Base-by-base conservation (phyloP, 2,888 invertebrate species). In the Andrena bucephala region DNA sequence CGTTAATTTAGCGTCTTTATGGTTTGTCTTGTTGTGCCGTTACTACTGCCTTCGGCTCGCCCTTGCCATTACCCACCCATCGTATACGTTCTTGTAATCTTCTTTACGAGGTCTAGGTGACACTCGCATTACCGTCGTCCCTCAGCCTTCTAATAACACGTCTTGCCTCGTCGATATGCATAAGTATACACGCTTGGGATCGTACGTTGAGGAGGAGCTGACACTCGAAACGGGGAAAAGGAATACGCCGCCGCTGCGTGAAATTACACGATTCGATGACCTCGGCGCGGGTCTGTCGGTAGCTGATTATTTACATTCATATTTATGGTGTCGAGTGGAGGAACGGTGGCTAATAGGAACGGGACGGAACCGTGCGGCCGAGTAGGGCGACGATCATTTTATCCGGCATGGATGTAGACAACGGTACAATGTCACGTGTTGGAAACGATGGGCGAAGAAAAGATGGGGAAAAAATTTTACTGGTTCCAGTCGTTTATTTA, bases 391-490 rank as follows among this genome's bases (percentile, higher is more conserved):
- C 67, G 50, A 60, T 33, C 42, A 42, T 6, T 60, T 31, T 31
- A 31, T 68, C 59, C 50, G 66, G 33, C 13, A 2, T 16, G 24
- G 36, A 59, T 16, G 0, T 2, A 52, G 31, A 29, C 27, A 62
- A 77, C 67, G 67, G 60, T 73, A 73, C 36, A 73, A 5, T 42
- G 69, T 54, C 67, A 33, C 67, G 3, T 24, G 42, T 33, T 36
- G 29, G 50, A 13, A 0, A 31, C 10, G 50, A 62, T 20, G 10
- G 33, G 36, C 29, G 16, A 13, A 6, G n/a, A 16, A 42, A 59
- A 59, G 57, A 69, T 42, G 13, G 10, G 0, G 20, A 50, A 54
- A 31, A 54, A 54, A 6, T 2, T 8, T 29, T 59, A 42, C 42
- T 57, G 69, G 42, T 59, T 29, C 57, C 36, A 36, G 33, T 10